Evolutionary conservation across 53 echinoderm and acorn worm genomes (phyloP), one percentile per base, ranked within the genome.

Genomic region (Apostichopus leukothele): DNA sequence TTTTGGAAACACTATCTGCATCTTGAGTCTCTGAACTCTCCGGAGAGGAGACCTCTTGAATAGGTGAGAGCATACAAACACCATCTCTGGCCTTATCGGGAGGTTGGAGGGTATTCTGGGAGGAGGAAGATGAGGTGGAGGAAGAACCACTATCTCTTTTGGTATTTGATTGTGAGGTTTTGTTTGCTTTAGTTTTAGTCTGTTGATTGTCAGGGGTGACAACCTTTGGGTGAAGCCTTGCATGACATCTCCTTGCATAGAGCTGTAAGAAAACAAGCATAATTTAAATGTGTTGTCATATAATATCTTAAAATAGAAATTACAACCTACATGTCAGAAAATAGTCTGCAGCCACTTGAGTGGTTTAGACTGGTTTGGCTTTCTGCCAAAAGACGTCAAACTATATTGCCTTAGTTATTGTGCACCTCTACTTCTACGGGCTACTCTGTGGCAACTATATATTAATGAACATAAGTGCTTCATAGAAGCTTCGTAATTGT

Each of bases 11-110:
- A 3, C 22, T 53, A 54, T 90, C 76, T 55, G 51, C 60, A 55
- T 87, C 88, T 53, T 74, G 88, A 19, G 74, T 21, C 53, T 96
- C 94, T 4, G 90, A 91, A 71, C 93, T 86, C 79, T 96, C 95
- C 3, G 96, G 96, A 18, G 95, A 95, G 52, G 96, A 95, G 86
- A 96, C 91, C 74, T 96, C 96, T 86, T 95, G 92, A 63, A 93
- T 93, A 8, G 96, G 96, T 20, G 96, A 96, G 13, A 96, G 95
- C 86, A 94, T 88, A 67, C 91, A 93, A 57, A 89, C 86, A 10
- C 86, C 86, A 86, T 92, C 89, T n/a, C 89, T 86, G 26, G 22
- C 67, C 9, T 74, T 87, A 68, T 86, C 86, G 13, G 88, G 88
- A 53, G 88, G 88, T 75, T 87, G 88, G 75, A 87, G 88, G 75